Percentiles rank a stretch among this genome's conserved stretches.
Conservation (phyloP, 1,140 invertebrate genomes). For the Oncopodura yosiiana region DNA sequence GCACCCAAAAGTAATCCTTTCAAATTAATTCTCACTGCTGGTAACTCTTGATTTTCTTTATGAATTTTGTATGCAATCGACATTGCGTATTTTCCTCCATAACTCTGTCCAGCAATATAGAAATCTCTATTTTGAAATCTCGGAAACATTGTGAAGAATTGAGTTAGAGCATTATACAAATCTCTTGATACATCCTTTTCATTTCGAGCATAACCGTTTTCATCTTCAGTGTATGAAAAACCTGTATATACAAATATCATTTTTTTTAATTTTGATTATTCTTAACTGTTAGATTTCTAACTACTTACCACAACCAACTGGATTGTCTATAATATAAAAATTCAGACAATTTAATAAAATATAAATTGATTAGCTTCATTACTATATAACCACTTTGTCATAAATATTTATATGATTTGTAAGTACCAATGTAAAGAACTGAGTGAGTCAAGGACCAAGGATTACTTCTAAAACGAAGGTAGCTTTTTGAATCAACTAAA, state of each 20-base stretch:
- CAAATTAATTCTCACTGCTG: constrained; percentile 20
- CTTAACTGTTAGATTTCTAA: background rate
- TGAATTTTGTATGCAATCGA: constrained; percentile 65
- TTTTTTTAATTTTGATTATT: background rate
- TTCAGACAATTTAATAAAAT: too few species aligned
- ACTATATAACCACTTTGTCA: too few species aligned
- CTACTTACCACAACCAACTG: constrained; percentile 41
- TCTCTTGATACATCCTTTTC: constrained; percentile 42
- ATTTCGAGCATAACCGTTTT: constrained; percentile 38
- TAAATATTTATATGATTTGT: too few species aligned
- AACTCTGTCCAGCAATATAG: constrained; percentile 42
- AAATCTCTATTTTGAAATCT: constrained; percentile 39
- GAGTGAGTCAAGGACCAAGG: constrained; percentile 45
- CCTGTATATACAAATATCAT: constrained; percentile 28
- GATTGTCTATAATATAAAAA: too few species aligned
- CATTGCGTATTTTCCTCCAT: constrained; percentile 57
- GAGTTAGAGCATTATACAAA: constrained; percentile 41
- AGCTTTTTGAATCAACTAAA: constrained; percentile 38
- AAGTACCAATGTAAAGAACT: constrained; percentile 47
- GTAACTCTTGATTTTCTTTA: constrained; percentile 45
- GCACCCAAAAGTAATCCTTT: constrained; percentile 47
- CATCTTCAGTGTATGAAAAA: constrained; percentile 37
- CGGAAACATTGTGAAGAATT: constrained; percentile 42
- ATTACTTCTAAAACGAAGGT: constrained; percentile 37
- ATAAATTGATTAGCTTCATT: too few species aligned